Conservation (phyloP, 2,113 vertebrate genomes). For the Phasianus colchicus region DNA sequence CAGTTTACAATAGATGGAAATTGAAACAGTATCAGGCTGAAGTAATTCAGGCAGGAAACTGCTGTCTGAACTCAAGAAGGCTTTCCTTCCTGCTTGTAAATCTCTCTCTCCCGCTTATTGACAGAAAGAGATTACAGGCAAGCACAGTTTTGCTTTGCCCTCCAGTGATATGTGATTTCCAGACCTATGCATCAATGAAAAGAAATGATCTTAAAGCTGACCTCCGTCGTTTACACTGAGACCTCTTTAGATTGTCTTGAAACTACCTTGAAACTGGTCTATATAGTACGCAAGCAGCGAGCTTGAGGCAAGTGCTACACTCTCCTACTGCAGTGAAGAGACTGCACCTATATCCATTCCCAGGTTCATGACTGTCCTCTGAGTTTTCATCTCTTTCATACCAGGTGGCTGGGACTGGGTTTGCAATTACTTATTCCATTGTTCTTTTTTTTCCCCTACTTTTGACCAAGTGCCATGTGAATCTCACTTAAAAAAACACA, state of each 20-base stretch:
- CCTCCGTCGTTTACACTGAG: not conserved
- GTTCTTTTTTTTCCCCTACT: conserved; percentile 12
- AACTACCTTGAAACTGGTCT: not conserved
- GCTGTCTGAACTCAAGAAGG: conserved; percentile 72
- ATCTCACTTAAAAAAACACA: conserved; percentile 39
- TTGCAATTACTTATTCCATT: conserved; percentile 46
- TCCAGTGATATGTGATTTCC: conserved; percentile 63
- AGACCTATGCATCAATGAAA: not conserved
- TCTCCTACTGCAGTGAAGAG: not conserved
- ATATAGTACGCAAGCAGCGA: not conserved
- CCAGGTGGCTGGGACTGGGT: conserved; percentile 23
- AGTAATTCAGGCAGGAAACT: conserved; percentile 77
- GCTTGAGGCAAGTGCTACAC: not conserved
- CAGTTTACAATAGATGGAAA: conserved; percentile 71
- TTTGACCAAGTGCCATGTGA: conserved; percentile 36
- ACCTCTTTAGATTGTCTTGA: conserved; percentile 27
- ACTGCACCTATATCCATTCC: not conserved
- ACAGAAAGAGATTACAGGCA: conserved; percentile 72
- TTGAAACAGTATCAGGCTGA: conserved; percentile 72
- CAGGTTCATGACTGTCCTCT: not conserved
- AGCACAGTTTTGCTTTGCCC: conserved; percentile 67
- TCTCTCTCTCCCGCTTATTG: conserved; percentile 75
- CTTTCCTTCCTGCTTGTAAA: conserved; percentile 82
- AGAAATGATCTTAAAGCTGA: conserved; percentile 23
- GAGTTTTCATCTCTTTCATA: not conserved